Conservation (phyloP, 1,140 invertebrate species). For the Brachionus sp. region DNA sequence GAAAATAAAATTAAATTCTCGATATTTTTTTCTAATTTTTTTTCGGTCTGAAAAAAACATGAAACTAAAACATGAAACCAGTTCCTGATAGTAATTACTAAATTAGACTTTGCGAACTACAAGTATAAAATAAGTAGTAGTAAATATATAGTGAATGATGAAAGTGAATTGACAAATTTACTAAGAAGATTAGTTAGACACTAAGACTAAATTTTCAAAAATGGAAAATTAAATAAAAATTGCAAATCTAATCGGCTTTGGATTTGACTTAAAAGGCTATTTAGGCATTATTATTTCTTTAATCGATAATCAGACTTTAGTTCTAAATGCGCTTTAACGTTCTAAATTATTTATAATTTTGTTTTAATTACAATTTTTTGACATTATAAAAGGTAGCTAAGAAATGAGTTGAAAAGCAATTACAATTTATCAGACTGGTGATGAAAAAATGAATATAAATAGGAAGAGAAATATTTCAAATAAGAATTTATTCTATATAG, state of each 20-base stretch:
- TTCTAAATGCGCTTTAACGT: constrained; percentile 7
- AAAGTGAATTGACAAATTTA: background rate
- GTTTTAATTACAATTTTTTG: constrained; percentile 37
- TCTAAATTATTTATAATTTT: constrained; percentile 21
- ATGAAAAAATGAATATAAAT: constrained; percentile 24
- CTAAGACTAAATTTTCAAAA: background rate
- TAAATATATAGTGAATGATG: background rate
- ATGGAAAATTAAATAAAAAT: constrained; percentile 16
- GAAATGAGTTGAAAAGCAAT: constrained; percentile 16
- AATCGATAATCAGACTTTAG: background rate
- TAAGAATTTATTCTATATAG: background rate
- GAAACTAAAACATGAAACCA: constrained; percentile 35
- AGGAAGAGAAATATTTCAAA: constrained; percentile 29
- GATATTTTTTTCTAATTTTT: constrained; percentile 19
- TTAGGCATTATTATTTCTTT: constrained; percentile 14
- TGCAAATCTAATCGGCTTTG: constrained; percentile 12
- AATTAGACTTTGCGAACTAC: background rate
- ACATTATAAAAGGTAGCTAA: constrained; percentile 32
- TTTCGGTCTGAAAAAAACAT: background rate
- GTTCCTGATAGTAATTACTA: background rate
- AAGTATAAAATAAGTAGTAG: background rate
- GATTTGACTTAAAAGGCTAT: constrained; percentile 2
- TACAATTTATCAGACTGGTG: background rate
- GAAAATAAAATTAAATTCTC: constrained; percentile 15
- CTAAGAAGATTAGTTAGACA: background rate